Conservation (phyloP, 2,888 invertebrate genomes). For the Sycophila texana region DNA sequence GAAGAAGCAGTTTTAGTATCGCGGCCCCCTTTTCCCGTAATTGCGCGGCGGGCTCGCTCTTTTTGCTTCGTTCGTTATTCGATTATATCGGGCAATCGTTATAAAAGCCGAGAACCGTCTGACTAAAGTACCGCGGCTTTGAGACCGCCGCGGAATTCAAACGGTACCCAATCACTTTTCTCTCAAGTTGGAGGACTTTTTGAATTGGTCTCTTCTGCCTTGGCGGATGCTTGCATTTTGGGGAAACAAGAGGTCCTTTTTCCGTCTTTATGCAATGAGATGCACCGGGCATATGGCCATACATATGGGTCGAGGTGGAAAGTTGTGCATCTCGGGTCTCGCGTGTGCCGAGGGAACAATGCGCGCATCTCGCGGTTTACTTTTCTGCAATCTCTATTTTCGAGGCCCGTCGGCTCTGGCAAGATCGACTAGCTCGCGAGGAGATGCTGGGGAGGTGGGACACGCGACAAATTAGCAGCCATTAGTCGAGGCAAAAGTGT, state of each 20-base stretch:
- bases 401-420: no score
- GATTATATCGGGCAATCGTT: conserved; percentile 12
- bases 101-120: no score
- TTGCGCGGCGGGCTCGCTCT: background rate
- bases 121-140: background rate
- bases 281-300: conserved; percentile 58
- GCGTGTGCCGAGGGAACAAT: background rate
- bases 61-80: conserved; percentile 25
- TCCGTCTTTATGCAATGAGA: no score
- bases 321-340: conserved; percentile 57
- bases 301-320: conserved; percentile 67
- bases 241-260: no score
- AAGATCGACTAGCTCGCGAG: no score
- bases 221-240: no score
- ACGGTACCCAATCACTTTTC: conserved; percentile 4
- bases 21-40: conserved; percentile 11
- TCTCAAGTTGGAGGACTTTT: background rate
- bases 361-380: no score
- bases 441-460: no score
- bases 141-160: conserved; percentile 24
- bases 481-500: no score
- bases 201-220: background rate
- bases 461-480: no score
- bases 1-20: conserved; percentile 23
- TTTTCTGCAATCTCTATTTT: no score